Conservation (phyloP, 2,113 vertebrate genomes). For the Marmota monax region DNA sequence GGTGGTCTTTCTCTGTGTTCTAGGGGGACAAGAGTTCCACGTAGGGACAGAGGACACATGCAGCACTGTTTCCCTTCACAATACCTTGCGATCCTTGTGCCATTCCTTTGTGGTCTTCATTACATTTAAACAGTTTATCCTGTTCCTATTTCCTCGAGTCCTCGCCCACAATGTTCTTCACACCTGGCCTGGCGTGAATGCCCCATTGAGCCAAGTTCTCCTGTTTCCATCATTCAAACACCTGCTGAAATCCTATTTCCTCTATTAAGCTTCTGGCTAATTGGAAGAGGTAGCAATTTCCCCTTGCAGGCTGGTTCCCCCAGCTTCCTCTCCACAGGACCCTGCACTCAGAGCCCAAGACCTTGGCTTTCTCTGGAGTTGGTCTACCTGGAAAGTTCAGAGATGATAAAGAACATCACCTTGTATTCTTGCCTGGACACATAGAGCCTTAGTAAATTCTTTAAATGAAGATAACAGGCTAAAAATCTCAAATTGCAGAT, state of each 20-base stretch:
- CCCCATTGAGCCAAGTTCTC: neutral
- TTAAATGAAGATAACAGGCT: neutral
- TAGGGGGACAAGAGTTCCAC: neutral
- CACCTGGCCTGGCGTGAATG: neutral
- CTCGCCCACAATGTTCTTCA: neutral
- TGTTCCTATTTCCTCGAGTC: neutral
- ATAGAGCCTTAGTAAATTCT: neutral
- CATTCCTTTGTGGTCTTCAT: neutral
- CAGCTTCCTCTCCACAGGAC: neutral
- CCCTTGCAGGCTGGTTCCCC: neutral
- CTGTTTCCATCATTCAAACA: slow-evolving; percentile 52
- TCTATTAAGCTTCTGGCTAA: slow-evolving; percentile 60
- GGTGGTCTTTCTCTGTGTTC: neutral
- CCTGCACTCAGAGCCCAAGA: neutral
- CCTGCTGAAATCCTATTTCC: slow-evolving; percentile 72
- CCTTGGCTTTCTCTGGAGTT: neutral
- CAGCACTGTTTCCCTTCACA: neutral
- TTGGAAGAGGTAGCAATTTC: slow-evolving; percentile 72
- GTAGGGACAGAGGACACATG: neutral
- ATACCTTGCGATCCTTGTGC: neutral
- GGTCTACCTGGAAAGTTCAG: neutral
- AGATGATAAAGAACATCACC: neutral
- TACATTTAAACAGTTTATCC: neutral
- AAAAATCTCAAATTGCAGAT: neutral
- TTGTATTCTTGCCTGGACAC: neutral